Evolutionary conservation across 2,113 vertebrate genomes (phyloP).

Genomic region (Rhinopithecus roxellana): DNA sequence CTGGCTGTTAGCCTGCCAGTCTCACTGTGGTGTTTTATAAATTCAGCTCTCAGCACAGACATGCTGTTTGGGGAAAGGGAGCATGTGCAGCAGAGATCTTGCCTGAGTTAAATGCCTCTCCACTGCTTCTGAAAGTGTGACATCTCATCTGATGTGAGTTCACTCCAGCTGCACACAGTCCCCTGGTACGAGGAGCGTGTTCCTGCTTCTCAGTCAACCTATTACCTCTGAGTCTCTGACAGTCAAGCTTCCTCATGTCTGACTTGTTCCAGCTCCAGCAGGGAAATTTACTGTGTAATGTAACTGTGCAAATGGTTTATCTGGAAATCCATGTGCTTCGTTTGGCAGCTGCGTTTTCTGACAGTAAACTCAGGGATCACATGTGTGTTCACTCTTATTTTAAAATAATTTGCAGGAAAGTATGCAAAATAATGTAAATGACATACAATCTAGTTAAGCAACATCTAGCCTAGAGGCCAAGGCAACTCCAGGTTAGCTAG

Average conservation of each 20-base stretch:
- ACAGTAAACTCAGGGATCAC: neutral
- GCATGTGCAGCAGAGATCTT: slow-evolving; percentile 70
- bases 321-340: slow-evolving; percentile 28
- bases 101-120: slow-evolving; percentile 75
- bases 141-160: slow-evolving; percentile 83
- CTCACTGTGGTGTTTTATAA: slow-evolving; percentile 62
- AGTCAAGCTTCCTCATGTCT: slow-evolving; percentile 51
- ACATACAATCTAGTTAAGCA: slow-evolving; percentile 36
- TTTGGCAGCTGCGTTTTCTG: slow-evolving; percentile 45
- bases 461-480: slow-evolving; percentile 37
- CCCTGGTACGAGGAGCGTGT: slow-evolving; percentile 75
- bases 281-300: slow-evolving; percentile 63
- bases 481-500: neutral
- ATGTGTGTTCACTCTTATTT: neutral
- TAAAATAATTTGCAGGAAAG: slow-evolving; percentile 41
- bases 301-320: slow-evolving; percentile 1
- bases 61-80: slow-evolving; percentile 48
- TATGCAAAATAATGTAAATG: slow-evolving; percentile 33
- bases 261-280: slow-evolving; percentile 37
- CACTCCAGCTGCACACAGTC: slow-evolving; percentile 76
- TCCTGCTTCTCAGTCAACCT: slow-evolving; percentile 75
- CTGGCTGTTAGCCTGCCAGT: slow-evolving; percentile 51
- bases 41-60: slow-evolving; percentile 66
- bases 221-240: slow-evolving; percentile 71
- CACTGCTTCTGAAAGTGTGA: slow-evolving; percentile 76